phyloP scores from a whole-genome alignment of 2,113 vertebrate genomes.

The Peromyscus leucopus region DNA sequence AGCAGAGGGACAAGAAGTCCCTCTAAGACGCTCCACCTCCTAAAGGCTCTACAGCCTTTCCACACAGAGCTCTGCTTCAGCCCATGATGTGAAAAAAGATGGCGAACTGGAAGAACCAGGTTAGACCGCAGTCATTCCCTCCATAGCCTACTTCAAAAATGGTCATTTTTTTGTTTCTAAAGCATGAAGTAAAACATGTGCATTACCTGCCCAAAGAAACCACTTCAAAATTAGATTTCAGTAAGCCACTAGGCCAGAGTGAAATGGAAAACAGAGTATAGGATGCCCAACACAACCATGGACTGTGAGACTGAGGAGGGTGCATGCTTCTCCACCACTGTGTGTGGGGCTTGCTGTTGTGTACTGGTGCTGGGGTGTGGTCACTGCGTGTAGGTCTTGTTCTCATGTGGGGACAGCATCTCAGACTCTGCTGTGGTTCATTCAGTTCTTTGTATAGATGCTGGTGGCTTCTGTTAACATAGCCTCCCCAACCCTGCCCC shows the following conservation, averaged over 20 bases:
- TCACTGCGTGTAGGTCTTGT: neutral
- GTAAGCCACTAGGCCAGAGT: neutral
- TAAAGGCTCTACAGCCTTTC: neutral
- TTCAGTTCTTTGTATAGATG: neutral
- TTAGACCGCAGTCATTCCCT: too few relatives aligned
- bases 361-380: too few relatives aligned
- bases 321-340: rapidly evolving
- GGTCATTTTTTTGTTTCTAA: neutral
- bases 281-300: too few relatives aligned
- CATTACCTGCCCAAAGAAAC: neutral
- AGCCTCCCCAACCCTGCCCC: rapidly evolving
- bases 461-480: neutral
- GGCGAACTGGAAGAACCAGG: too few relatives aligned
- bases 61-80: neutral
- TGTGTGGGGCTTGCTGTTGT: neutral
- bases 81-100: neutral
- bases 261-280: neutral
- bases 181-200: neutral
- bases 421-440: neutral
- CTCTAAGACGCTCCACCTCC: neutral
- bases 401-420: neutral
- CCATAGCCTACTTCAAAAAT: neutral
- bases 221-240: neutral
- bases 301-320: neutral
- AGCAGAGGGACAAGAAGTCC: neutral